Percentiles rank a stretch among this genome's conserved stretches.
Evolutionary conservation across 2,888 invertebrate species (phyloP).

Genomic region (Smittia aterrima): DNA sequence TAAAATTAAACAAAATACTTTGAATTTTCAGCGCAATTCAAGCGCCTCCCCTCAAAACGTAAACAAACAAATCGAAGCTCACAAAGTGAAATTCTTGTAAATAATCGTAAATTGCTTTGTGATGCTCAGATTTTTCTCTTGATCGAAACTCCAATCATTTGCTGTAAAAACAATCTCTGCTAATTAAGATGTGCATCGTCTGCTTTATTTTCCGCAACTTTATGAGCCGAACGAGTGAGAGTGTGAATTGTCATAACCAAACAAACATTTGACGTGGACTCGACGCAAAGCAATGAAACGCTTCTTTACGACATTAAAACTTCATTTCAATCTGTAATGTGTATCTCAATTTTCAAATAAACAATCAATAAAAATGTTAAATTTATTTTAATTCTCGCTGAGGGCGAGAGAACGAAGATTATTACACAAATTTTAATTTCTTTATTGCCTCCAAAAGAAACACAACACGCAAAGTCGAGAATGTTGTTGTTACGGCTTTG

Average conservation of each 20-base stretch:
- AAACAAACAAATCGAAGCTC: not conserved
- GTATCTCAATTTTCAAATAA: slow-evolving; percentile 29
- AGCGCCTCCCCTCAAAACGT: not conserved
- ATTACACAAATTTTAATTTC: slow-evolving; percentile 22
- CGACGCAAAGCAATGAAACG: too few species aligned
- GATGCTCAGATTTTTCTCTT: too few species aligned
- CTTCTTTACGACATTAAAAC: not conserved
- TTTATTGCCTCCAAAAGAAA: slow-evolving; percentile 8
- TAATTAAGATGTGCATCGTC: too few species aligned
- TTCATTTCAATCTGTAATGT: not conserved
- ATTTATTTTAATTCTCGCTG: slow-evolving; percentile 30
- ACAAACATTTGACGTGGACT: not conserved
- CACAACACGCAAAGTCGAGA: slow-evolving; percentile 18
- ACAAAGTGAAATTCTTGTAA: not conserved
- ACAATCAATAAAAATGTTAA: slow-evolving; percentile 34
- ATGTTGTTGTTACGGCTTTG: slow-evolving; percentile 3
- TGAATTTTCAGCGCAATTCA: not conserved
- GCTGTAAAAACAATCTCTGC: too few species aligned
- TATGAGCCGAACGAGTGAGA: not conserved
- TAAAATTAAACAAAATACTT: too few species aligned
- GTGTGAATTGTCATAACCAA: not conserved
- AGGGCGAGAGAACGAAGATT: slow-evolving; percentile 16
- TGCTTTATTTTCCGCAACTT: too few species aligned
- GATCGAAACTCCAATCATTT: too few species aligned
- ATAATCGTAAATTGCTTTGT: not conserved